Evolutionary conservation across 2,888 invertebrate species (phyloP).

Genomic region (Chironomus tentans): DNA sequence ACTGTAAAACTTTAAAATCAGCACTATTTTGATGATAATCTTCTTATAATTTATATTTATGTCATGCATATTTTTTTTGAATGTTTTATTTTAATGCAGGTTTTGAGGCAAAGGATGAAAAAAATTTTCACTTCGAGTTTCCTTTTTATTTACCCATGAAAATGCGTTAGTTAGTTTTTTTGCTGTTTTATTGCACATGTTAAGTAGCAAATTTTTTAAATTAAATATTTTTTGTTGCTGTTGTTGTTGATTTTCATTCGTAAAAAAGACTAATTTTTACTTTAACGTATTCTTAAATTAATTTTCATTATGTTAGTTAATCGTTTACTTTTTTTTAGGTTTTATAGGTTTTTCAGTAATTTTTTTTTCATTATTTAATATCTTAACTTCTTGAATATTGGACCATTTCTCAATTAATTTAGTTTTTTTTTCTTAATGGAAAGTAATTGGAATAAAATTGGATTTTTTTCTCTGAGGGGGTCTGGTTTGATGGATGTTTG

Average conservation of each 20-base stretch:
- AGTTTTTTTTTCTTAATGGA: not conserved
- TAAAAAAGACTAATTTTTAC: not conserved
- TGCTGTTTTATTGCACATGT: not conserved
- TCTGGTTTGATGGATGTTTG: no score
- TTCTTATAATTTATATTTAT: no score
- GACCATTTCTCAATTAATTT: not conserved
- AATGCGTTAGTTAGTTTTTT: not conserved
- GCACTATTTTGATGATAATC: no score
- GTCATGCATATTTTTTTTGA: no score
- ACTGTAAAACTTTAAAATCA: no score
- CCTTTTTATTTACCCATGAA: not conserved
- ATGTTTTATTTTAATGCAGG: not conserved
- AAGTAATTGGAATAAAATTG: no score
- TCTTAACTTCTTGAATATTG: not conserved
- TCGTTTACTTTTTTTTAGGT: not conserved
- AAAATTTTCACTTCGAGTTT: no score
- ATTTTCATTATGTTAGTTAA: not conserved
- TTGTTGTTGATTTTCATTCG: not conserved
- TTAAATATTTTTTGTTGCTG: not conserved
- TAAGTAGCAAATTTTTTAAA: not conserved
- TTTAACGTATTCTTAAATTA: not conserved
- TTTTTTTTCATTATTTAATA: not conserved
- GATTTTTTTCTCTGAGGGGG: no score
- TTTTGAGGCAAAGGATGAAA: not conserved
- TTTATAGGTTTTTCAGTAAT: not conserved